A percentile compares a stretch with the other conserved stretches of the same genome.
These are phyloP conservation scores for Phalanger gymnotis DNA, from an alignment of 2,797 vertebrate species.

Conservation along the genomic window DNA sequence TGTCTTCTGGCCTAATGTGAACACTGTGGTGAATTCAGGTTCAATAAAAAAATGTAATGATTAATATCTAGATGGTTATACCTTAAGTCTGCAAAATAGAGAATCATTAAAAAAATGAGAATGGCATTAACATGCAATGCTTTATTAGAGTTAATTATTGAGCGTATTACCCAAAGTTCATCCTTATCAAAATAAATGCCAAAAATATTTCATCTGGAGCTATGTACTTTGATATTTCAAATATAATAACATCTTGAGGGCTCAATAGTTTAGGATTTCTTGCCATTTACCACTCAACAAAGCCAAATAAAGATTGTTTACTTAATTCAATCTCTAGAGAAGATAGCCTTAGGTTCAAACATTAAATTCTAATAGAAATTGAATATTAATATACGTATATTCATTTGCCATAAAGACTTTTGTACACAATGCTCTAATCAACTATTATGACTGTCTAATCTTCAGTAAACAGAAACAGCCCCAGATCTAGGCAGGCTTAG, in stretches of 20 bases:
- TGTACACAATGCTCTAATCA: constrained; percentile 21
- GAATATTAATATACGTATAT: constrained; percentile 49
- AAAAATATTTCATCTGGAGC: constrained; percentile 70
- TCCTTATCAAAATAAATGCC: constrained; percentile 72
- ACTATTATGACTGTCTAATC: neutral
- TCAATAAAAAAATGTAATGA: constrained; percentile 24
- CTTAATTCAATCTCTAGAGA: constrained; percentile 45
- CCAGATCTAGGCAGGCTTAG: neutral
- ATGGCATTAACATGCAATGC: neutral
- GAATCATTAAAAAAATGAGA: neutral
- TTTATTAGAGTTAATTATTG: neutral
- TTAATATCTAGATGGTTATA: neutral
- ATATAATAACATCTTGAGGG: constrained; percentile 69
- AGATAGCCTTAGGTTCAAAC: constrained; percentile 37
- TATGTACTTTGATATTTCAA: constrained; percentile 63
- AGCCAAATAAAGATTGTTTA: constrained; percentile 52
- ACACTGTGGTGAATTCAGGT: neutral
- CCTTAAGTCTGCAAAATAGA: neutral
- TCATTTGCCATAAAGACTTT: constrained; percentile 33
- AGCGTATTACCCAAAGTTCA: constrained; percentile 39
- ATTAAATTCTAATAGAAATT: constrained; percentile 52
- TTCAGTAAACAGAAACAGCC: constrained; percentile 1
- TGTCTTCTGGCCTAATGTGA: neutral
- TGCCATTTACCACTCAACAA: constrained; percentile 50
- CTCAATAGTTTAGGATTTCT: constrained; percentile 66